phyloP scores from a whole-genome alignment of 2,797 vertebrate species.

The Philypnodon macrostomus region DNA sequence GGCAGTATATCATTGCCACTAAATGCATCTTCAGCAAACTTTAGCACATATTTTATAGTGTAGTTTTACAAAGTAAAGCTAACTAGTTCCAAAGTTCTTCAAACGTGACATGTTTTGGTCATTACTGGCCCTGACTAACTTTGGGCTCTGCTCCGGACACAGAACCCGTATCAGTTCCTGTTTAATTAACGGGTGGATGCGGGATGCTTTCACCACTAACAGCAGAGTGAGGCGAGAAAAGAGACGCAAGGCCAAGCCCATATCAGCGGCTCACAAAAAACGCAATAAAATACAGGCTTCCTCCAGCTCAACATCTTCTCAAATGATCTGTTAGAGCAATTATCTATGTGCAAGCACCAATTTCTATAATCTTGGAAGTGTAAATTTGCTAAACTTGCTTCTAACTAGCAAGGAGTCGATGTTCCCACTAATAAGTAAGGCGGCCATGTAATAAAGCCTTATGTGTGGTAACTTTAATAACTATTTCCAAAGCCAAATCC shows the following conservation, averaged over 20 bases:
- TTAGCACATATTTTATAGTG: too few species aligned
- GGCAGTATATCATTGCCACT: too few species aligned
- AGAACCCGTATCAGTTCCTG: constrained; percentile 36
- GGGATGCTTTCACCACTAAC: constrained; percentile 49
- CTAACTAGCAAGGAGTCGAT: constrained; percentile 7
- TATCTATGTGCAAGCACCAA: constrained; percentile 10
- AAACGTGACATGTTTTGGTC: constrained; percentile 30
- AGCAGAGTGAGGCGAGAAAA: constrained; percentile 27
- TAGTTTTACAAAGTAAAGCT: too few species aligned
- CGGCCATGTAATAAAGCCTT: constrained; percentile 21
- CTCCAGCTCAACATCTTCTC: constrained; percentile 9
- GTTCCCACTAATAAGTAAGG: too few species aligned
- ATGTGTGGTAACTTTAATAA: constrained; percentile 45
- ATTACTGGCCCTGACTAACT: constrained; percentile 31
- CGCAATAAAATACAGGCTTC: constrained; percentile 18
- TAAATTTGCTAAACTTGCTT: constrained; percentile 18
- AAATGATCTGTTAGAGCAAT: constrained; percentile 10
- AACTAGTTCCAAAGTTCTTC: constrained; percentile 15
- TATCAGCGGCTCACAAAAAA: constrained; percentile 26
- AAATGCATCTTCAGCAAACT: too few species aligned
- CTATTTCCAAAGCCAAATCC: constrained; percentile 24
- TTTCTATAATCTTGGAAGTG: constrained; percentile 19
- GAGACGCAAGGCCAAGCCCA: constrained; percentile 28
- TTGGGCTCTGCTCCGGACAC: constrained; percentile 18
- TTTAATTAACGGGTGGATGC: constrained; percentile 44